A percentile compares a stretch with the other conserved stretches of the same genome.
phyloP scores from a whole-genome alignment of 1,140 invertebrate genomes.

The Glomeris maerens region DNA sequence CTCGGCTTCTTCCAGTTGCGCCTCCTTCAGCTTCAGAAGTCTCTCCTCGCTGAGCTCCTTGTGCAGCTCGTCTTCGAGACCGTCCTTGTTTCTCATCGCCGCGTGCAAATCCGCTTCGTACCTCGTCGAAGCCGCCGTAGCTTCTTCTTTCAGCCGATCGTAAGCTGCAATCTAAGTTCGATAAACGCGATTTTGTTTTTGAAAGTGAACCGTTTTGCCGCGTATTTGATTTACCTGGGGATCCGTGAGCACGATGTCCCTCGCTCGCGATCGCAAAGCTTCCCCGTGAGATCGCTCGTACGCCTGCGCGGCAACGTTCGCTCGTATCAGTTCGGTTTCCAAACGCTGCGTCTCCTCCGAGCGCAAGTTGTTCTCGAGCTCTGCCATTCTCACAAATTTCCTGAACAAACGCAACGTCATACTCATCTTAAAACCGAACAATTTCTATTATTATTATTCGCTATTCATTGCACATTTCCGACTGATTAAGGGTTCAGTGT shows the following conservation, averaged over 20 bases:
- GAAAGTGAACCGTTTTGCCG: constrained; percentile 9
- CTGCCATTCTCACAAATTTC: constrained; percentile 80
- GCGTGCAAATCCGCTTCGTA: constrained; percentile 87
- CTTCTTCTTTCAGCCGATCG: constrained; percentile 88
- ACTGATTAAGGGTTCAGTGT: too few relatives aligned
- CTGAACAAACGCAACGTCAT: too few relatives aligned
- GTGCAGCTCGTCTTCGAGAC: constrained; percentile 77
- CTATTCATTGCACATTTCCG: too few relatives aligned
- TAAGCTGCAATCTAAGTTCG: constrained; percentile 68
- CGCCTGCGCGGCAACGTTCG: constrained; percentile 61
- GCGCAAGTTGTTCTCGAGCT: constrained; percentile 81
- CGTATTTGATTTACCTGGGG: constrained; percentile 51
- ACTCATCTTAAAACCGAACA: too few relatives aligned
- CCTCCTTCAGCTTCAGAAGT: constrained; percentile 72
- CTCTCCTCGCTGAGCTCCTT: constrained; percentile 79
- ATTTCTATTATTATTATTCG: too few relatives aligned
- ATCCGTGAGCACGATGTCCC: constrained; percentile 84
- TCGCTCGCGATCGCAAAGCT: constrained; percentile 68
- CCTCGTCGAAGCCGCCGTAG: constrained; percentile 74
- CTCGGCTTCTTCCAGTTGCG: constrained; percentile 82
- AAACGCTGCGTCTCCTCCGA: constrained; percentile 70
- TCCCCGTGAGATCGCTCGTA: constrained; percentile 74
- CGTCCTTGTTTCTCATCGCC: constrained; percentile 90
- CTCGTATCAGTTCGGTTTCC: constrained; percentile 70
- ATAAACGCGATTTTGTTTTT: too few relatives aligned